Conservation (phyloP, 1,140 invertebrate species). For the Pachyrhynchus sulphureomaculatus region DNA sequence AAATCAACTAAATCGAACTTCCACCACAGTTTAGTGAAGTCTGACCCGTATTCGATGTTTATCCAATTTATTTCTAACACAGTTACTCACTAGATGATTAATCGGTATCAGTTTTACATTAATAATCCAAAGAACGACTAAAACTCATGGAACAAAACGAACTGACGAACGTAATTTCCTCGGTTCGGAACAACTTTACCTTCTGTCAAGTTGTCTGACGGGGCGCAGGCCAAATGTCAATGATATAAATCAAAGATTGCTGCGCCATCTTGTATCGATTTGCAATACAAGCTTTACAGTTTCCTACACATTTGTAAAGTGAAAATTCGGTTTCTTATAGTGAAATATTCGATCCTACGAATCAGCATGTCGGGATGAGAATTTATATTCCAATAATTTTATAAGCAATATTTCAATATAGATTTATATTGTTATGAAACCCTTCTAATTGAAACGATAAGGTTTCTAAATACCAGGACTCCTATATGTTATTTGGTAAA, state of each 20-base stretch:
- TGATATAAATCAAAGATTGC: neutral
- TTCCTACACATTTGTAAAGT: too few relatives aligned
- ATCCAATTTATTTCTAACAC: conserved; percentile 4
- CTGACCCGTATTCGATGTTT: neutral
- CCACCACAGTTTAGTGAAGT: neutral
- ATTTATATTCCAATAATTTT: too few relatives aligned
- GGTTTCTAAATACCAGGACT: too few relatives aligned
- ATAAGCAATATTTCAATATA: too few relatives aligned
- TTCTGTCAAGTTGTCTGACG: conserved; percentile 23
- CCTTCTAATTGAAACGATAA: too few relatives aligned
- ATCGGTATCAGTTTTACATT: neutral
- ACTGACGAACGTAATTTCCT: conserved; percentile 20
- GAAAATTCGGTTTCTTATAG: too few relatives aligned
- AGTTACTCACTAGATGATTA: neutral
- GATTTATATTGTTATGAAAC: too few relatives aligned
- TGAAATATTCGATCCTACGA: too few relatives aligned
- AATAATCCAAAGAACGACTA: conserved; percentile 13
- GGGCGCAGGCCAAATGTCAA: conserved; percentile 23
- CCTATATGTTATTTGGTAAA: too few relatives aligned
- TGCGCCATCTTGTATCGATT: neutral
- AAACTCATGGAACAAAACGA: conserved; percentile 19
- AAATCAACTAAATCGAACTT: conserved; percentile 13
- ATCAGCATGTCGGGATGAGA: too few relatives aligned
- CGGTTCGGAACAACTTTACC: conserved; percentile 10
- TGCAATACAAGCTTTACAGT: too few relatives aligned